These are phyloP conservation scores for Clarias gariepinus DNA, from an alignment of 2,113 vertebrate species.

Conservation along the genomic window DNA sequence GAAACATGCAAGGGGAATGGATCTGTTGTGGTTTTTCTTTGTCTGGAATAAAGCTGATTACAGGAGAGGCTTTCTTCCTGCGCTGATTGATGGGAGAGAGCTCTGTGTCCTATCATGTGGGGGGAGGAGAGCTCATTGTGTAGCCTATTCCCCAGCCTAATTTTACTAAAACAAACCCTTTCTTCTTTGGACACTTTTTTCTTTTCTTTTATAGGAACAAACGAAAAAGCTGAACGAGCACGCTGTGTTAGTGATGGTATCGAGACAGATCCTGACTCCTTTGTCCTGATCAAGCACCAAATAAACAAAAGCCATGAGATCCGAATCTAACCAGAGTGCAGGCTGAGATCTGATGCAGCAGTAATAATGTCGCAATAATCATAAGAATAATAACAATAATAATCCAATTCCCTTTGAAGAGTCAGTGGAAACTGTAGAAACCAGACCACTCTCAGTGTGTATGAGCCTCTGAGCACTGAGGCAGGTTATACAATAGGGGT, in stretches of 20 bases:
- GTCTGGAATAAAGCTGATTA: conserved; percentile 66
- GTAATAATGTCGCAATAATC: too few species aligned
- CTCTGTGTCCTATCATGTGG: conserved; percentile 64
- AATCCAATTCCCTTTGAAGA: background rate
- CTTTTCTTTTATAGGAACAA: conserved; percentile 14
- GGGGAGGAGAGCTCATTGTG: conserved; percentile 65
- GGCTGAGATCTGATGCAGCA: conserved; percentile 57
- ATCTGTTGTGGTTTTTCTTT: conserved; percentile 71
- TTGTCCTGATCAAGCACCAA: conserved; percentile 74
- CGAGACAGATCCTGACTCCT: conserved; percentile 53
- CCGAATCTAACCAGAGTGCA: conserved; percentile 65
- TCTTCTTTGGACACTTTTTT: background rate
- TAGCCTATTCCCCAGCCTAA: conserved; percentile 54
- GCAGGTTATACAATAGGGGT: conserved; percentile 15
- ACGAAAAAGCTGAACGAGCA: background rate
- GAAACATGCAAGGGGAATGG: background rate
- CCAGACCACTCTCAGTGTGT: background rate
- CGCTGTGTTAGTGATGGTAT: background rate
- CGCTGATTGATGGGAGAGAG: conserved; percentile 62
- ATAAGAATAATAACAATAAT: background rate
- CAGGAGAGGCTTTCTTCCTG: conserved; percentile 54
- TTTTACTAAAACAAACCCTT: conserved; percentile 31
- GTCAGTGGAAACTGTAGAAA: background rate
- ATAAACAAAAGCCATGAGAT: conserved; percentile 71
- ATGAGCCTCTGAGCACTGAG: background rate